Evolutionary conservation across 2,113 vertebrate genomes (phyloP).

Genomic region (Peucedramus taeniatus): DNA sequence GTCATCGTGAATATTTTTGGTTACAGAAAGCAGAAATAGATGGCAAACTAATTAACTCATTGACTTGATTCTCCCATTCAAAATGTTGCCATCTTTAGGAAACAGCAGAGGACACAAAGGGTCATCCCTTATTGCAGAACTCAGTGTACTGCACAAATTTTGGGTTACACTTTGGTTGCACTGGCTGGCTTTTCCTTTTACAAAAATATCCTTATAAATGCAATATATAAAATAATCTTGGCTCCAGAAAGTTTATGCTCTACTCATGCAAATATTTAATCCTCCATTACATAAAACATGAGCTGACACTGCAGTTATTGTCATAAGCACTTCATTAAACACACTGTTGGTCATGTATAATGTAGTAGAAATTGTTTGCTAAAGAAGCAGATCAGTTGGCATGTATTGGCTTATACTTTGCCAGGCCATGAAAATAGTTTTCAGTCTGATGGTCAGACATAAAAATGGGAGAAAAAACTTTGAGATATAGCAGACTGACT

Average conservation of each 20-base stretch:
- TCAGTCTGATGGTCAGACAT: neutral
- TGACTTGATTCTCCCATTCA: neutral
- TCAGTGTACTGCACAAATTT: neutral
- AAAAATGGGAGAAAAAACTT: neutral
- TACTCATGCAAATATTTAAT: slow-evolving; percentile 6
- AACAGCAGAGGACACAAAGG: neutral
- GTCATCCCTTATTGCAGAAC: neutral
- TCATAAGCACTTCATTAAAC: neutral
- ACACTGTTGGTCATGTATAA: neutral
- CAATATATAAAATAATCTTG: neutral
- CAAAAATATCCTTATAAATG: neutral
- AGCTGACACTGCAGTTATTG: neutral
- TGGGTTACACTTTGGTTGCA: neutral
- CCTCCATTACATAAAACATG: slow-evolving; percentile 8
- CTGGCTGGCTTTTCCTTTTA: neutral
- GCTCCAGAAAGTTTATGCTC: neutral
- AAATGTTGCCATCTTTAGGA: neutral
- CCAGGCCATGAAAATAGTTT: neutral
- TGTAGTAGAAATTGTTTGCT: neutral
- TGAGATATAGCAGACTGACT: neutral
- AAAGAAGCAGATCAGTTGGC: neutral
- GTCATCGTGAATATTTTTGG: neutral
- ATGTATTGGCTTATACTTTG: neutral
- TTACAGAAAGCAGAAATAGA: neutral
- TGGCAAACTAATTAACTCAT: neutral